Evolutionary conservation across 2,797 vertebrate species (phyloP).

Genomic region (Pangasius macronema): DNA sequence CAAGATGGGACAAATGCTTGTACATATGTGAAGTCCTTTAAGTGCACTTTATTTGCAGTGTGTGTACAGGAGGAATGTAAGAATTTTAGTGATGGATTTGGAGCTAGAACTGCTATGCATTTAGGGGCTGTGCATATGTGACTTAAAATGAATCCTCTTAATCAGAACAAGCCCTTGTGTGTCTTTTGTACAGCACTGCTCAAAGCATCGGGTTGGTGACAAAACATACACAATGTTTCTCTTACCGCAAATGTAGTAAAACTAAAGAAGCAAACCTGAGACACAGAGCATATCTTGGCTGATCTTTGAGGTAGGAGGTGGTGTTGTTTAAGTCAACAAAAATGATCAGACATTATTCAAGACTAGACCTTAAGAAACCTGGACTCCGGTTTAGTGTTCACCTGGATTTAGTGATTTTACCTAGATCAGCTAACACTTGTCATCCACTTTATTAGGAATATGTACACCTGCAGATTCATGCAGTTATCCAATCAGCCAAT

Average conservation of each 20-base stretch:
- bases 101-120: slow-evolving; percentile 22
- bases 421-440: neutral
- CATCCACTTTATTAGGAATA: neutral
- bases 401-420: neutral
- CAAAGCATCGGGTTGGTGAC: neutral
- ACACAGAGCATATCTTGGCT: neutral
- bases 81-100: slow-evolving; percentile 7
- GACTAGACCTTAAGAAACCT: neutral
- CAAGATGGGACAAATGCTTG: neutral
- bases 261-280: neutral
- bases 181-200: neutral
- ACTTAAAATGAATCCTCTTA: neutral
- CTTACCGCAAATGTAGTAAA: neutral
- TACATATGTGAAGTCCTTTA: slow-evolving; percentile 45
- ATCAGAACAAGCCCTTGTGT: neutral
- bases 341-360: neutral
- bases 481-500: neutral
- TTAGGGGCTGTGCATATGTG: slow-evolving; percentile 13
- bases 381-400: neutral
- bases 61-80: neutral
- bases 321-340: neutral
- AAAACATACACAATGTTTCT: neutral
- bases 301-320: neutral
- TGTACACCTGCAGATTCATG: neutral
- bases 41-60: slow-evolving; percentile 52